Conservation (phyloP, 2,888 invertebrate species). For the Hydriomena furcata region DNA sequence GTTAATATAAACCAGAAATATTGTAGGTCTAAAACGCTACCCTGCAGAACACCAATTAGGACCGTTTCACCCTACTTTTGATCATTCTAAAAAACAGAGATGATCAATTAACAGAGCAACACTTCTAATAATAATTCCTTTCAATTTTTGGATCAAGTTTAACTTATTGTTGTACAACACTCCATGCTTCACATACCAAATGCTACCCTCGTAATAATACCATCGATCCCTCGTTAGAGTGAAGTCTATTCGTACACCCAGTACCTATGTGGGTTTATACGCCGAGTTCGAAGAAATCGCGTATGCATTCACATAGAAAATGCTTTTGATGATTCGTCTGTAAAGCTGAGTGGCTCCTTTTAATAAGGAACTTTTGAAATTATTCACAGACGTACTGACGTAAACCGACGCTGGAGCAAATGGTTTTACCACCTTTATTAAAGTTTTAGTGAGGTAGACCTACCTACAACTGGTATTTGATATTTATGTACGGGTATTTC, state of each 20-base stretch:
- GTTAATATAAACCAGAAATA: too few relatives aligned
- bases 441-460: background rate
- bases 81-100: too few relatives aligned
- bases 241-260: background rate
- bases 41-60: too few relatives aligned
- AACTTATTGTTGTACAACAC: too few relatives aligned
- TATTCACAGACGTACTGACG: constrained; percentile 13
- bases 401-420: constrained; percentile 2
- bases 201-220: too few relatives aligned
- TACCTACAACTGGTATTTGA: background rate
- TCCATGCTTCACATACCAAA: too few relatives aligned
- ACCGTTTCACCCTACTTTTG: too few relatives aligned
- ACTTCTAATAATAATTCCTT: too few relatives aligned
- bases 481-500: background rate
- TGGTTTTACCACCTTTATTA: constrained; percentile 3
- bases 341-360: constrained; percentile 28
- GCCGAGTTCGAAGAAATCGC: constrained; percentile 25
- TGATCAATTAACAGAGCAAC: too few relatives aligned
- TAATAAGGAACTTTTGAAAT: constrained; percentile 25
- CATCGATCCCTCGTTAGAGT: background rate
- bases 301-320: constrained; percentile 36
- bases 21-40: too few relatives aligned
- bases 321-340: constrained; percentile 35
- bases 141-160: too few relatives aligned
- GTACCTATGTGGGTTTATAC: constrained; percentile 1